A percentile compares a stretch with the other conserved stretches of the same genome.
phyloP scores from a whole-genome alignment of 2,888 invertebrate species.

The Tipula unca region DNA sequence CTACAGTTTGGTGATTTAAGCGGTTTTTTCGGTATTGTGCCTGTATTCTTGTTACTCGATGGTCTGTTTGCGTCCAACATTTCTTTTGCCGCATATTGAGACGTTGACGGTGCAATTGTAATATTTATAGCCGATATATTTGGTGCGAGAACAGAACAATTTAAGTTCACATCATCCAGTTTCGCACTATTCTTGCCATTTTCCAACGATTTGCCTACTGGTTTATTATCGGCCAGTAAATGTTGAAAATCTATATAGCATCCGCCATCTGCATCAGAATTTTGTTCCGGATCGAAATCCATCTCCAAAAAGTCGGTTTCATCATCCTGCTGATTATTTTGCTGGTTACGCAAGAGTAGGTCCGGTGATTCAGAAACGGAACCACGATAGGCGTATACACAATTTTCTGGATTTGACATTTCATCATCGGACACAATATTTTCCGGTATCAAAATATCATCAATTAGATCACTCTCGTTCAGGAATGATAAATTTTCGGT shows the following conservation, averaged over 20 bases:
- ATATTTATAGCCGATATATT: neutral
- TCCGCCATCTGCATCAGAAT: constrained; percentile 35
- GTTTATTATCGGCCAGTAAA: neutral
- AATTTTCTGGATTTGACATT: constrained; percentile 38
- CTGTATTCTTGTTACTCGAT: neutral
- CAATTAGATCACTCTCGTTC: constrained; percentile 37
- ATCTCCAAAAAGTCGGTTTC: constrained; percentile 42
- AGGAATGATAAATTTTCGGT: constrained; percentile 40
- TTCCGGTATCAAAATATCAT: constrained; percentile 31
- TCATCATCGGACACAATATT: constrained; percentile 32
- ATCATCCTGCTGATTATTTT: constrained; percentile 31
- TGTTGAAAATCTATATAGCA: neutral
- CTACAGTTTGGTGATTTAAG: neutral
- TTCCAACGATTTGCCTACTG: neutral
- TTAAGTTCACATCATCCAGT: neutral
- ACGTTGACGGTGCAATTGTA: neutral
- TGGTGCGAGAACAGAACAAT: neutral
- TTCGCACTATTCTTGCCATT: neutral
- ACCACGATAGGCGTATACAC: constrained; percentile 41
- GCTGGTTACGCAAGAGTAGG: constrained; percentile 21
- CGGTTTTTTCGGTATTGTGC: neutral
- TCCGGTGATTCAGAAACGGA: constrained; percentile 35
- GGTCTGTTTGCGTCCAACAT: neutral
- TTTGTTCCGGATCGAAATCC: constrained; percentile 42
- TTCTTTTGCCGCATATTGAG: neutral